Evolutionary conservation across 2,797 vertebrate genomes (phyloP).

Genomic region (Podargus strigoides): DNA sequence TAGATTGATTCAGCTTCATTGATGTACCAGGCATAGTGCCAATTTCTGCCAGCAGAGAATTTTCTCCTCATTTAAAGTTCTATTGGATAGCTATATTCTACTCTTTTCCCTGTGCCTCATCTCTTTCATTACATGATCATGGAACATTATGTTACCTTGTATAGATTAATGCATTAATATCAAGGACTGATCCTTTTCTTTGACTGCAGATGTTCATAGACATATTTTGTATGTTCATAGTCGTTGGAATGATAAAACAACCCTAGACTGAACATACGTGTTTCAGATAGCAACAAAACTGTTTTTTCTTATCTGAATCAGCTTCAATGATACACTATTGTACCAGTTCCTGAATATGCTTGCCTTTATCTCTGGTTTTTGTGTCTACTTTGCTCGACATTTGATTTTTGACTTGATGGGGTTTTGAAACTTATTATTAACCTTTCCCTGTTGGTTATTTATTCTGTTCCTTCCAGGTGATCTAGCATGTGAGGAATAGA

Average conservation of each 20-base stretch:
- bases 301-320: background rate
- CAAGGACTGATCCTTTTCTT: background rate
- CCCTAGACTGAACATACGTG: background rate
- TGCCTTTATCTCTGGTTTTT: background rate
- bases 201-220: background rate
- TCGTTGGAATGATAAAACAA: background rate
- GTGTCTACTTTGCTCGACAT: background rate
- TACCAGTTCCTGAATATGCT: background rate
- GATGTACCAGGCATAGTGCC: background rate
- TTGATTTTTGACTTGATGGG: background rate
- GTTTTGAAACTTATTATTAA: constrained; percentile 3
- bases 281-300: background rate
- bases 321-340: background rate
- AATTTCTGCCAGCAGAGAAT: background rate
- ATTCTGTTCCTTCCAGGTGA: background rate
- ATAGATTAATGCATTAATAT: background rate
- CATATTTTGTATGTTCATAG: background rate
- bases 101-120: background rate
- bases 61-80: background rate
- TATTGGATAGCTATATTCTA: background rate
- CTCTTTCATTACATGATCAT: background rate
- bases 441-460: background rate
- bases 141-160: background rate
- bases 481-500: background rate
- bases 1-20: background rate